These are phyloP conservation scores for Rhysida immarginata DNA, from an alignment of 1,140 invertebrate species.

Conservation along the genomic window DNA sequence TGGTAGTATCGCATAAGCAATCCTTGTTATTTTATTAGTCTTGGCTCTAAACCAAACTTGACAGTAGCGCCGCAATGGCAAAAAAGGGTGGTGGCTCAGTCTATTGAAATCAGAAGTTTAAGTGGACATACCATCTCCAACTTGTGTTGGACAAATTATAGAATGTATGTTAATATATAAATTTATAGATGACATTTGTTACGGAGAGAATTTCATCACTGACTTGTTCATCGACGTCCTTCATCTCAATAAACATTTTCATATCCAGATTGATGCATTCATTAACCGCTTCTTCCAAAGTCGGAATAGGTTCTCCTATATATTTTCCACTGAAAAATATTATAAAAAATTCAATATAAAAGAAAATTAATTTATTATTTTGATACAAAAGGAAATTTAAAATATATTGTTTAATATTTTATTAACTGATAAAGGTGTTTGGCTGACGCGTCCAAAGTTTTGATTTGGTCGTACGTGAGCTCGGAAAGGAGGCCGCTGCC, in stretches of 20 bases:
- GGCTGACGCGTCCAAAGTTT: conserved; percentile 42
- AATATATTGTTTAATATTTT: neutral
- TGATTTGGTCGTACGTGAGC: conserved; percentile 45
- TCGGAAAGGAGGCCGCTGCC: conserved; percentile 36
- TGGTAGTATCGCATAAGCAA: too few relatives aligned
- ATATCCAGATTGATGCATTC: conserved; percentile 37
- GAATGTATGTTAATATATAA: neutral
- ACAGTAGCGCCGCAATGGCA: too few relatives aligned
- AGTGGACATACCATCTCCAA: too few relatives aligned
- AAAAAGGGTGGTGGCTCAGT: too few relatives aligned
- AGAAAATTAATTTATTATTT: conserved; percentile 22
- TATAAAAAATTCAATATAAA: too few relatives aligned
- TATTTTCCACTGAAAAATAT: conserved; percentile 35
- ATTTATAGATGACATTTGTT: neutral
- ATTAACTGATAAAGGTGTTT: conserved; percentile 30
- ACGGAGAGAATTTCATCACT: too few relatives aligned
- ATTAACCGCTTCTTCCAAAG: conserved; percentile 39
- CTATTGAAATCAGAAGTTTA: too few relatives aligned
- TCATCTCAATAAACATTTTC: conserved; percentile 47
- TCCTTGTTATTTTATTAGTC: too few relatives aligned
- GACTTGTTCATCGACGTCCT: conserved; percentile 38
- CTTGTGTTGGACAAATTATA: too few relatives aligned
- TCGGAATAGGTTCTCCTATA: conserved; percentile 36
- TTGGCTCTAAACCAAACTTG: too few relatives aligned
- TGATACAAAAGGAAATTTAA: neutral